These are phyloP conservation scores for Chaetophractus vellerosus DNA, from an alignment of 2,797 vertebrate species.

Conservation along the genomic window DNA sequence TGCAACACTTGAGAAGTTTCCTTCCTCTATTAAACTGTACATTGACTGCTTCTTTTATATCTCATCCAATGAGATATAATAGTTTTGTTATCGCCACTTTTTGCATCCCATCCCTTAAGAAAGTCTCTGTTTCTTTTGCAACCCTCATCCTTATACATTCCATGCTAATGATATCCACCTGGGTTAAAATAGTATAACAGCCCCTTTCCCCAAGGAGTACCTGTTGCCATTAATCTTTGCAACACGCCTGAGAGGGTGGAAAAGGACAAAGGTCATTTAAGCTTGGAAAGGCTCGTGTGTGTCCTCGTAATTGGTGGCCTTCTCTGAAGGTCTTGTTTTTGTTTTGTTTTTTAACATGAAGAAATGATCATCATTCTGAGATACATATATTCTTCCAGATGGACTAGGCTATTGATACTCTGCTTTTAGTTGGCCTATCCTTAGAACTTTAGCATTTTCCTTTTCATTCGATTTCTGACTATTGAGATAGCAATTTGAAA, in stretches of 20 bases:
- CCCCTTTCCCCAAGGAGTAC: not conserved
- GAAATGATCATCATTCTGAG: not conserved
- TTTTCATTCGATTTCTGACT: constrained; percentile 1
- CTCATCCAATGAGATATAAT: not conserved
- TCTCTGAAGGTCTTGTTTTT: not conserved
- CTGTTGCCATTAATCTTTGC: not conserved
- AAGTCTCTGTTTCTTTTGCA: constrained; percentile 16
- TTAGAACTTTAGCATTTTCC: not conserved
- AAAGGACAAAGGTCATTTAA: not conserved
- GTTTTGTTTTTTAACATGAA: not conserved
- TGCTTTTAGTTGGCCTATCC: not conserved
- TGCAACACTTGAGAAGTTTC: not conserved
- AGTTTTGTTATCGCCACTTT: constrained; percentile 3
- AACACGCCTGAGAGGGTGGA: not conserved
- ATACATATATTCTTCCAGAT: not conserved
- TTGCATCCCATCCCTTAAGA: not conserved
- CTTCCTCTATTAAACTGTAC: constrained; percentile 14
- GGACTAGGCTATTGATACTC: not conserved
- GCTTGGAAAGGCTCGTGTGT: too few species aligned
- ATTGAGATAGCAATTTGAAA: constrained; percentile 74
- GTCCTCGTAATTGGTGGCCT: not conserved
- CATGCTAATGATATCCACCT: not conserved
- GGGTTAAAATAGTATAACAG: not conserved
- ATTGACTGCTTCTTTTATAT: not conserved
- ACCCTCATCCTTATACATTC: not conserved